phyloP scores from a whole-genome alignment of 2,888 invertebrate species.

The Selenia dentaria region DNA sequence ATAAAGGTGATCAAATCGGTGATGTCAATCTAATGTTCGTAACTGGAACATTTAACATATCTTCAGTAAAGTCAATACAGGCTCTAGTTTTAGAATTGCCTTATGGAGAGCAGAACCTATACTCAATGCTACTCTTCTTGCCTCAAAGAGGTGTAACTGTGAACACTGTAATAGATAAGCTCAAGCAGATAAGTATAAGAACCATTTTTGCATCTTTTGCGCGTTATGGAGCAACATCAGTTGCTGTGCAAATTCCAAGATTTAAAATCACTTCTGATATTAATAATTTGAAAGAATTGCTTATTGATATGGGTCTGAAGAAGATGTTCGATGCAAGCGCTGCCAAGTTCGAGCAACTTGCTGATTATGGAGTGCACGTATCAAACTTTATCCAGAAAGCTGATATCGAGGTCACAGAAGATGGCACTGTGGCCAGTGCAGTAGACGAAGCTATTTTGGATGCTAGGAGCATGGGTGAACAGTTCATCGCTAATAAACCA shows the following conservation, averaged over 20 bases:
- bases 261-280: slow-evolving; percentile 82
- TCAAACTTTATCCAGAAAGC: slow-evolving; percentile 71
- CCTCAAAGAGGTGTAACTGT: slow-evolving; percentile 76
- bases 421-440: slow-evolving; percentile 59
- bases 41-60: slow-evolving; percentile 43
- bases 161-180: slow-evolving; percentile 68
- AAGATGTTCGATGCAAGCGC: slow-evolving; percentile 52
- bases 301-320: slow-evolving; percentile 67
- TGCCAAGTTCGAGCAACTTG: slow-evolving; percentile 55
- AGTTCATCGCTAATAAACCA: slow-evolving; percentile 60
- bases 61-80: slow-evolving; percentile 41
- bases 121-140: slow-evolving; percentile 87
- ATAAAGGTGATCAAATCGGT: slow-evolving; percentile 49
- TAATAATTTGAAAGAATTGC: slow-evolving; percentile 69
- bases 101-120: slow-evolving; percentile 61
- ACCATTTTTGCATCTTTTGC: slow-evolving; percentile 72
- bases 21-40: slow-evolving; percentile 65
- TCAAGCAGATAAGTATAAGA: slow-evolving; percentile 71
- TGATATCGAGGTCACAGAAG: slow-evolving; percentile 66
- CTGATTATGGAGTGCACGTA: slow-evolving; percentile 47
- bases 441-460: slow-evolving; percentile 46
- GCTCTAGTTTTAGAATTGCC: slow-evolving; percentile 65
- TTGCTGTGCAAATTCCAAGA: slow-evolving; percentile 84
- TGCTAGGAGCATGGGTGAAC: slow-evolving; percentile 41
- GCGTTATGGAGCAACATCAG: slow-evolving; percentile 58